Base-by-base conservation (phyloP, 2,113 vertebrate species). In the Anolis sagrei region DNA sequence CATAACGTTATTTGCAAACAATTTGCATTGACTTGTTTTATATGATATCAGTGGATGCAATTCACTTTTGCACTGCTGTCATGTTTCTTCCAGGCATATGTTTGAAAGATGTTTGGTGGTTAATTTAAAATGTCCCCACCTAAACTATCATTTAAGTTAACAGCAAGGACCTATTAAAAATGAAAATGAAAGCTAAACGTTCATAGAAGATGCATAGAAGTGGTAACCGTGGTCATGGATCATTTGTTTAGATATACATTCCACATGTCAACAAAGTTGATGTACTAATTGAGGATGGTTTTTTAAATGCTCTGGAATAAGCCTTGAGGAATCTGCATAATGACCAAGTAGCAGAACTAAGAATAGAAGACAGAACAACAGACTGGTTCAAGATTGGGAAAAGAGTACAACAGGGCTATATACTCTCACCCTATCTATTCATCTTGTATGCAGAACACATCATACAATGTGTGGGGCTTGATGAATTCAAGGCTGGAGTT, bases 41-140 rank as follows among this genome's bases (percentile, higher is more conserved):
- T 48, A 44, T n/a, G 16, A 64, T 64, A 39, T 36, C 27, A 75
- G 54, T 44, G 29, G 54, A 75, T 83, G 27, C 62, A 16, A 75
- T 83, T 74, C 14, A 39, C 14, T 29, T 74, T 25, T 74, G 34
- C 34, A 21, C 8, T 44, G 54, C 70, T 75, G 14, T 16, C 14
- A 32, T 82, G 68, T 72, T 6, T 7, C 13, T 23, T 32, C 18
- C 19, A 13, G 23, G 25, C 11, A 80, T 81, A 81, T 81, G 64
- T 70, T 70, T 70, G 34, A 70, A 81, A 81, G 29, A 81, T 51
- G n/a, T 14, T 80, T 80, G 61, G 66, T 19, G 70, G n/a, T 81
- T 70, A 51, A 70, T 70, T 70, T 69, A 70, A 51, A 70, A 29
- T 18, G 14, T 5, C 1, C 1, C 54, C 54, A 58, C 54, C 54